Conservation (phyloP, 2,888 invertebrate species). For the Lasioglossum villosulum region DNA sequence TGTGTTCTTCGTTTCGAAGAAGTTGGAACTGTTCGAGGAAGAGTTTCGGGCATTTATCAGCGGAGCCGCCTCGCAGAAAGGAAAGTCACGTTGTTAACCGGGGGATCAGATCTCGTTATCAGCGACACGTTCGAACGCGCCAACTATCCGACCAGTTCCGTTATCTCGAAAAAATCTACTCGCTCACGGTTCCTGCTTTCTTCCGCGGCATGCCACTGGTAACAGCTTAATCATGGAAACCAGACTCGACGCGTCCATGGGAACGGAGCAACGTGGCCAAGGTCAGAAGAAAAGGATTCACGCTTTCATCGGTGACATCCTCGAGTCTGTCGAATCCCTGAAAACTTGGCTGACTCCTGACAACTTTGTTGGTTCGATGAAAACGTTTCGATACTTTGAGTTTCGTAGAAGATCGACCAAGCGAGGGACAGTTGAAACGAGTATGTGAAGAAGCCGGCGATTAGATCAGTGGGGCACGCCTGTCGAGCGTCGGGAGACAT, state of each 20-base stretch:
- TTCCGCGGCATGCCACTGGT: conserved; percentile 7
- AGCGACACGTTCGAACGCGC: conserved; percentile 16
- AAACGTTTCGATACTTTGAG: background rate
- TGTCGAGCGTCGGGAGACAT: background rate
- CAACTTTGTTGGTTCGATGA: background rate
- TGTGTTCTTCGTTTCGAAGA: background rate
- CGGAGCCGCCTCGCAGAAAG: background rate
- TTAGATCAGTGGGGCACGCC: background rate
- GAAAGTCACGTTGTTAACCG: conserved; percentile 1
- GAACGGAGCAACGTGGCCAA: conserved; percentile 53
- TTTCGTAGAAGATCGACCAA: background rate
- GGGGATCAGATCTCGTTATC: conserved; percentile 44
- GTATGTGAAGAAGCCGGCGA: background rate
- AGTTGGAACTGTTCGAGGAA: background rate
- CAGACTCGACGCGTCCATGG: conserved; percentile 41
- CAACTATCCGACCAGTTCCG: conserved; percentile 45
- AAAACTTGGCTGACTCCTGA: background rate
- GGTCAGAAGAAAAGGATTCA: conserved; percentile 40
- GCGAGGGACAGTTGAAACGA: background rate
- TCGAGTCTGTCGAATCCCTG: background rate
- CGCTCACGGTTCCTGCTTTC: conserved; percentile 53
- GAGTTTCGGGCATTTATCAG: background rate
- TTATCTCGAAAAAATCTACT: conserved; percentile 52
- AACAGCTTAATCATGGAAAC: conserved; percentile 53
- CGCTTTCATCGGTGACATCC: conserved; percentile 18